phyloP scores from a whole-genome alignment of 2,113 vertebrate genomes.

The Misgurnus anguillicaudatus region DNA sequence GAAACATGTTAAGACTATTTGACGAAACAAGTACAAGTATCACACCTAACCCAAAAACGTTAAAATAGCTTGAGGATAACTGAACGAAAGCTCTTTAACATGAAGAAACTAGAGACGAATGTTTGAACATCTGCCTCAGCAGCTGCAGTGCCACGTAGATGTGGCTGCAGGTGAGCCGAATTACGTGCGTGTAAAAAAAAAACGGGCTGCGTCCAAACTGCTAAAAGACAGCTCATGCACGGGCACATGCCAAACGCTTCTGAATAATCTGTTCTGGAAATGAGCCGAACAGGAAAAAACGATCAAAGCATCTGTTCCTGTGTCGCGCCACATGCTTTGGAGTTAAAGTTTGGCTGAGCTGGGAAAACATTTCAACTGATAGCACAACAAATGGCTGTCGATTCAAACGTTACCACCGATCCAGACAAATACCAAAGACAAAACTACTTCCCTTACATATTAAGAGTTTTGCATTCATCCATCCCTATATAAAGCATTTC shows the following conservation, averaged over 20 bases:
- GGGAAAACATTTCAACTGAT: not conserved
- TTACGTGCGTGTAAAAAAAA: too few relatives aligned
- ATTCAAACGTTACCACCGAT: constrained; percentile 4
- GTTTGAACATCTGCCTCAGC: constrained; percentile 32
- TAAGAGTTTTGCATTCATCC: not conserved
- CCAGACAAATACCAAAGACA: not conserved
- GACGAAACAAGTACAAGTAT: not conserved
- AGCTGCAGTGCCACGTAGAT: not conserved
- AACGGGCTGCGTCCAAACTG: too few relatives aligned
- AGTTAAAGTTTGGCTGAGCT: constrained; percentile 8
- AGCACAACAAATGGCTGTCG: not conserved
- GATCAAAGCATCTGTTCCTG: constrained; percentile 28
- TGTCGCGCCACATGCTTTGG: not conserved
- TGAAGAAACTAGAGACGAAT: constrained; percentile 30
- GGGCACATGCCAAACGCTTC: constrained; percentile 41
- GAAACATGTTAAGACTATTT: not conserved
- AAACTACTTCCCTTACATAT: too few relatives aligned
- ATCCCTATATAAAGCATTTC: too few relatives aligned
- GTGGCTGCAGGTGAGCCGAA: constrained; percentile 14
- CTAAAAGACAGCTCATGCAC: constrained; percentile 40
- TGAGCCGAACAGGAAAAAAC: constrained; percentile 10
- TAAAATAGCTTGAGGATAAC: constrained; percentile 3
- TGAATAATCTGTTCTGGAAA: constrained; percentile 23
- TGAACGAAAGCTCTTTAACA: not conserved
- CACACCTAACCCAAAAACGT: not conserved